Evolutionary conservation across 1,140 invertebrate species (phyloP), one percentile per base, ranked within the genome.

Genomic region (Macrocentrus cingulum): DNA sequence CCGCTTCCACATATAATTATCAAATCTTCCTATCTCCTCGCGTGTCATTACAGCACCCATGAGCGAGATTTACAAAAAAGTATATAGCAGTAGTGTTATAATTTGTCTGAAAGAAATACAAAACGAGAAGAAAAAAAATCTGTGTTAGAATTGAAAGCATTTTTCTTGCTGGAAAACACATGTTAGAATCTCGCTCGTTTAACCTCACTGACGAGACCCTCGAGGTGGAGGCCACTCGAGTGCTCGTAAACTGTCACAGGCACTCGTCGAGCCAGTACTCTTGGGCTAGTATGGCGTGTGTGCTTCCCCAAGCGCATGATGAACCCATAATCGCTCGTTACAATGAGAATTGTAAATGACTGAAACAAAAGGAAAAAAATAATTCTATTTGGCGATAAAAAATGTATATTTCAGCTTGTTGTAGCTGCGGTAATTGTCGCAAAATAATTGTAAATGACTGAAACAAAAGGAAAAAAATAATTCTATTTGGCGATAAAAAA

Each of bases 181-280:
- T 61, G 59, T 61, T 56, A 42, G 39, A 11, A n/a, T 19, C 41
- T 41, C 4, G 42, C 41, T 23, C 37, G 29, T 29, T 46, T 34
- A 45, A 50, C 23, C 23, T 41, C n/a, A 18, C 2, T 32, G 32
- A 9, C 42, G 41, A 45, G 48, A 42, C 36, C 37, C 56, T 58
- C 39, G 39, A 58, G 56, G 3, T 16, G 41, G 18, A 19, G 13
- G 36, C 37, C 22, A 42, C 51, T 54, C 22, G 51, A 54, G 51
- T 22, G 48, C 53, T 61, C 59, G 59, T 61, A 61, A 61, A 61
- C 59, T 56, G 59, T 61, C 59, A 56, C 59, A 42, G 56, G 39
- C 59, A 61, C 59, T 61, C 52, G 54, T 23, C 45, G n/a, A 25
- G 37, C 39, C 39, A 16, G 36, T 22, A 41, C 44, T 15, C 34